A percentile compares a stretch with the other conserved stretches of the same genome.
These are phyloP conservation scores for Oncorhynchus keta DNA, from an alignment of 2,113 vertebrate species.

Conservation along the genomic window DNA sequence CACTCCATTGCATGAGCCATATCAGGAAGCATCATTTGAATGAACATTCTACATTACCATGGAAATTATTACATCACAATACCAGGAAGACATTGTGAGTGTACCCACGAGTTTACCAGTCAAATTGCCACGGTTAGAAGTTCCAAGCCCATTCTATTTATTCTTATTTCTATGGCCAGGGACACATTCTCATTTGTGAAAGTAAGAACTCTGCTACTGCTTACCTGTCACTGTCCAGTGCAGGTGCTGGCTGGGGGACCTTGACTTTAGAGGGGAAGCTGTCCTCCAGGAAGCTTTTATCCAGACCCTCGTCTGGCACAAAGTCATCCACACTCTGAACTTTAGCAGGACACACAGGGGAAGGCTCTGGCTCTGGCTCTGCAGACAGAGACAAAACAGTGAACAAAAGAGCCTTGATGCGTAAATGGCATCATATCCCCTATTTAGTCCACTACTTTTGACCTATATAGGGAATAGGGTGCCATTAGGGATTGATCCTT, in stretches of 20 bases:
- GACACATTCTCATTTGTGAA: not conserved
- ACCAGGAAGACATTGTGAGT: too few relatives aligned
- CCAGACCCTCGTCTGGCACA: conserved; percentile 87
- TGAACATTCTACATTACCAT: too few relatives aligned
- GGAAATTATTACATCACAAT: too few relatives aligned
- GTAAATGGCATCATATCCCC: not conserved
- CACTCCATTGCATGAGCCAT: too few relatives aligned
- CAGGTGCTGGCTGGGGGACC: not conserved
- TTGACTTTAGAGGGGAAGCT: conserved; percentile 53
- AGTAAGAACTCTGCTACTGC: not conserved
- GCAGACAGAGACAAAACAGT: conserved; percentile 16
- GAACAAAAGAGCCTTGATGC: conserved; percentile 4
- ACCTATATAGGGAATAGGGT: too few relatives aligned
- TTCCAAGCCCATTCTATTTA: too few relatives aligned
- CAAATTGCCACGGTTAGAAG: too few relatives aligned
- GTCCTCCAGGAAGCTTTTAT: conserved; percentile 93
- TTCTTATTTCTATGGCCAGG: too few relatives aligned
- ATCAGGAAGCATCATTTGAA: too few relatives aligned
- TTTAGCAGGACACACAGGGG: conserved; percentile 42
- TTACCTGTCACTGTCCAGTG: conserved; percentile 87
- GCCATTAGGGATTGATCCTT: too few relatives aligned
- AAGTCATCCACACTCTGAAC: conserved; percentile 91
- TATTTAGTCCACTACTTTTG: too few relatives aligned
- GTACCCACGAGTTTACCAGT: too few relatives aligned
- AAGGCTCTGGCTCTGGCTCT: conserved; percentile 60